These are phyloP conservation scores for Myotis vivesi DNA, from an alignment of 2,797 vertebrate genomes.

Conservation along the genomic window DNA sequence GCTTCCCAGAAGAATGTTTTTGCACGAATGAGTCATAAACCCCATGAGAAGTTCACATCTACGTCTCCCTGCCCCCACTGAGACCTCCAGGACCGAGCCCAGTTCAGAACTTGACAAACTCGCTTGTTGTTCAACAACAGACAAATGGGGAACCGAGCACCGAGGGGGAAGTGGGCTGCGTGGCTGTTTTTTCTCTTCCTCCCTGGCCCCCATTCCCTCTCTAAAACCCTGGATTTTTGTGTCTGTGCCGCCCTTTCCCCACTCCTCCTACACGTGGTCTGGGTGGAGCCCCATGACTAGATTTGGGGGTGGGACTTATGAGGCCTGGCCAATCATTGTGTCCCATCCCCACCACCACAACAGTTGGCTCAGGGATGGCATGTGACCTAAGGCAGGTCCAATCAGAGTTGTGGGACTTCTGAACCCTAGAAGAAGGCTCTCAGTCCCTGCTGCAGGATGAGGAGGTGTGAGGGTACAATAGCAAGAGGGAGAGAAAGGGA, in stretches of 20 bases:
- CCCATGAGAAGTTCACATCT: neutral
- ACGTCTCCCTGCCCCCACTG: neutral
- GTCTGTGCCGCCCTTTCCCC: rapidly evolving
- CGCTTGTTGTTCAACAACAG: neutral
- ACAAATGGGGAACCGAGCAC: neutral
- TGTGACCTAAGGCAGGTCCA: neutral
- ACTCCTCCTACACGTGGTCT: rapidly evolving
- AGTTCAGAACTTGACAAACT: neutral
- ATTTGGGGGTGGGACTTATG: neutral
- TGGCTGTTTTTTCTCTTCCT: neutral
- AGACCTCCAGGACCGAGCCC: neutral
- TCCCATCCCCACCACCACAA: neutral
- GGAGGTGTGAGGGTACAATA: neutral
- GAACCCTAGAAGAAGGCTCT: neutral
- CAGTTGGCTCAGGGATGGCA: neutral
- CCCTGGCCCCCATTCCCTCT: neutral
- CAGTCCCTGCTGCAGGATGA: neutral
- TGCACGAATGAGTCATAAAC: neutral
- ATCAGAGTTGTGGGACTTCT: neutral
- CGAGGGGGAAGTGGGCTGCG: rapidly evolving
- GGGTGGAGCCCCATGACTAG: neutral
- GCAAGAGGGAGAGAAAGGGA: neutral
- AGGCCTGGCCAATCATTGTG: neutral
- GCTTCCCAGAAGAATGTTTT: neutral
- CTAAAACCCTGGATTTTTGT: neutral